Conservation (phyloP, 2,888 invertebrate species). For the Liopterus haemorrhoidalis region DNA sequence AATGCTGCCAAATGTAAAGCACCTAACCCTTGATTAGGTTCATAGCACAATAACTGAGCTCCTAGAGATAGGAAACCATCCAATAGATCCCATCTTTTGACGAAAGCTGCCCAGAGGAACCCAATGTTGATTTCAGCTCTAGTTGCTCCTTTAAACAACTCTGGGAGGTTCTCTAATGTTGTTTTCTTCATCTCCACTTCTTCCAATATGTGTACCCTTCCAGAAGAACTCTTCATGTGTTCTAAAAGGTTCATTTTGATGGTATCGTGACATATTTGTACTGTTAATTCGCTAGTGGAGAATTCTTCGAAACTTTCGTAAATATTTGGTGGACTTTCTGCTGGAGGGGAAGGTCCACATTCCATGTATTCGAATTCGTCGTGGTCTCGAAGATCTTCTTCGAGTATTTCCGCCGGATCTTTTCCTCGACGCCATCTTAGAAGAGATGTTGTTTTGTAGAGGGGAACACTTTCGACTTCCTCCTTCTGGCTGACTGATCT, state of each 20-base stretch:
- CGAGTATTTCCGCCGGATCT: conserved; percentile 49
- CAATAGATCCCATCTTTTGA: conserved; percentile 62
- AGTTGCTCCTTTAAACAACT: conserved; percentile 51
- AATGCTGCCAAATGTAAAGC: conserved; percentile 73
- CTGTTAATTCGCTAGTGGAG: conserved; percentile 56
- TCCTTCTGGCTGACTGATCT: conserved; percentile 45
- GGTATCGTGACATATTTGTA: conserved; percentile 67
- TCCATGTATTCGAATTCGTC: conserved; percentile 72
- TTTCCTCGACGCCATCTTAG: conserved; percentile 37
- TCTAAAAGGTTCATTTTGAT: conserved; percentile 68
- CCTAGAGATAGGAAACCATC: conserved; percentile 59
- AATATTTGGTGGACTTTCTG: conserved; percentile 74
- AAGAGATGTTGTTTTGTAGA: conserved; percentile 39
- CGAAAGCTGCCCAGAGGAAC: conserved; percentile 68
- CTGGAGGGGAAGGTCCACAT: conserved; percentile 72
- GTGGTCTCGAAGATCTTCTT: conserved; percentile 64
- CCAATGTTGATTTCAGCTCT: conserved; percentile 66
- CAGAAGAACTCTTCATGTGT: conserved; percentile 63
- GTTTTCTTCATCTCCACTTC: conserved; percentile 67
- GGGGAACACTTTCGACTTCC: conserved; percentile 42
- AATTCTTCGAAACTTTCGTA: conserved; percentile 73
- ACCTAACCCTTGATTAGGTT: conserved; percentile 65
- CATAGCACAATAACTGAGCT: conserved; percentile 64
- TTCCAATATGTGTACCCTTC: conserved; percentile 62
- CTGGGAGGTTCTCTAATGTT: conserved; percentile 51